Evolutionary conservation across 2,797 vertebrate species (phyloP).

Genomic region (Xenops minutus): DNA sequence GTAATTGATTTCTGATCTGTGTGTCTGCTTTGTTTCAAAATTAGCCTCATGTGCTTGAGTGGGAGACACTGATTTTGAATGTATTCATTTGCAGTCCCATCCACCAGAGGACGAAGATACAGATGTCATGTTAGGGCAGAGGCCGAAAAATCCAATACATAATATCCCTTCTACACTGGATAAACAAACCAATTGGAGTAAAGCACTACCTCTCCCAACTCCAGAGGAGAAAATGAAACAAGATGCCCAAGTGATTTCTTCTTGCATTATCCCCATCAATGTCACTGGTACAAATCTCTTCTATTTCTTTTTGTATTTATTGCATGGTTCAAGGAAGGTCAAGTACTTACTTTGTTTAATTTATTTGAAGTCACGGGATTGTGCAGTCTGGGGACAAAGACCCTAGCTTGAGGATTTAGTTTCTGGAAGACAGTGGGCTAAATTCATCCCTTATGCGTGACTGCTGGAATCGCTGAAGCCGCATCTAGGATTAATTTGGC

Average conservation of each 20-base stretch:
- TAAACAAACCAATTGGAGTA: constrained; percentile 99
- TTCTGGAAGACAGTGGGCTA: constrained; percentile 40
- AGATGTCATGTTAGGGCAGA: constrained; percentile 91
- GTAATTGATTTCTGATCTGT: constrained; percentile 53
- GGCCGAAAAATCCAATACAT: constrained; percentile 92
- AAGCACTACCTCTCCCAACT: constrained; percentile 93
- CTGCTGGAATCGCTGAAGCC: background rate
- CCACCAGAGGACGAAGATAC: constrained; percentile 87
- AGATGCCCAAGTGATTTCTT: constrained; percentile 91
- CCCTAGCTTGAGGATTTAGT: constrained; percentile 5
- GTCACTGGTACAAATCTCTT: constrained; percentile 90
- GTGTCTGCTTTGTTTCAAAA: constrained; percentile 51
- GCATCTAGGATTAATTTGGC: constrained; percentile 46
- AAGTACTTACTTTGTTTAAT: constrained; percentile 59
- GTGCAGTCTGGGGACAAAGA: constrained; percentile 11
- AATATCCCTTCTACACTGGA: constrained; percentile 97
- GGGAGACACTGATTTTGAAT: constrained; percentile 67
- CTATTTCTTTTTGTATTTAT: constrained; percentile 65
- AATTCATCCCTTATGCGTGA: constrained; percentile 21
- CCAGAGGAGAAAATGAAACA: constrained; percentile 97
- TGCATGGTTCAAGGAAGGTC: constrained; percentile 63
- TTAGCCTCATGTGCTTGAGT: constrained; percentile 14
- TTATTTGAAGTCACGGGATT: constrained; percentile 25
- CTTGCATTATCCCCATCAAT: constrained; percentile 97
- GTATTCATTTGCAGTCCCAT: constrained; percentile 85